Evolutionary conservation across 2,113 vertebrate genomes (phyloP).

Genomic region (Cryptotis parvus): DNA sequence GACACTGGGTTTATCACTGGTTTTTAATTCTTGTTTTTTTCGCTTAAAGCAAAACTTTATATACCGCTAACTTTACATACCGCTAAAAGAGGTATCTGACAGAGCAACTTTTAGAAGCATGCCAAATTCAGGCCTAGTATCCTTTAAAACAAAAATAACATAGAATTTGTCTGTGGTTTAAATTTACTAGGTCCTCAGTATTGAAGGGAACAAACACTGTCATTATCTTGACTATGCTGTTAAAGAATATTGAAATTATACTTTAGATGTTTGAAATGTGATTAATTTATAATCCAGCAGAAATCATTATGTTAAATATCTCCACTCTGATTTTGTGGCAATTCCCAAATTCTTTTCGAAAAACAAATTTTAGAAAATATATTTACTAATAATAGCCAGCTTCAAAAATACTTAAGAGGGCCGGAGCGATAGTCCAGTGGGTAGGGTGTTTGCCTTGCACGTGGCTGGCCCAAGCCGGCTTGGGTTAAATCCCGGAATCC

Average conservation of each 20-base stretch:
- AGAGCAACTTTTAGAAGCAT: constrained; percentile 12
- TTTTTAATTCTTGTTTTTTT: too few relatives aligned
- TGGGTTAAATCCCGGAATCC: too few relatives aligned
- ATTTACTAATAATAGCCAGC: not conserved
- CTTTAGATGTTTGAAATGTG: not conserved
- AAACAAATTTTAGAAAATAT: constrained; percentile 2
- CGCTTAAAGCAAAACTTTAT: too few relatives aligned
- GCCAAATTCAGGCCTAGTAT: not conserved
- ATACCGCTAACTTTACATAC: not conserved
- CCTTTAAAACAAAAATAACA: constrained; percentile 32
- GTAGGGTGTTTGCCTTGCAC: too few relatives aligned
- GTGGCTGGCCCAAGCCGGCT: too few relatives aligned
- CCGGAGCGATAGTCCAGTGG: too few relatives aligned
- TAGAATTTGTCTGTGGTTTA: not conserved
- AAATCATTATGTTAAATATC: not conserved
- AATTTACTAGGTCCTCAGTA: not conserved
- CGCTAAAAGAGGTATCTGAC: not conserved
- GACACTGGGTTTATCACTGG: not conserved
- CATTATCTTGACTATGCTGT: not conserved
- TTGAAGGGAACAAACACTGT: not conserved
- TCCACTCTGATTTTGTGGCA: constrained; percentile 20
- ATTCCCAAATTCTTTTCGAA: constrained; percentile 35
- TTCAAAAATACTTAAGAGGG: constrained; percentile 28
- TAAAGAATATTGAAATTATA: not conserved
- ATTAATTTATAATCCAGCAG: constrained; percentile 31